Evolutionary conservation across 2,888 invertebrate species (phyloP).

Genomic region (Ectemnius lituratus): DNA sequence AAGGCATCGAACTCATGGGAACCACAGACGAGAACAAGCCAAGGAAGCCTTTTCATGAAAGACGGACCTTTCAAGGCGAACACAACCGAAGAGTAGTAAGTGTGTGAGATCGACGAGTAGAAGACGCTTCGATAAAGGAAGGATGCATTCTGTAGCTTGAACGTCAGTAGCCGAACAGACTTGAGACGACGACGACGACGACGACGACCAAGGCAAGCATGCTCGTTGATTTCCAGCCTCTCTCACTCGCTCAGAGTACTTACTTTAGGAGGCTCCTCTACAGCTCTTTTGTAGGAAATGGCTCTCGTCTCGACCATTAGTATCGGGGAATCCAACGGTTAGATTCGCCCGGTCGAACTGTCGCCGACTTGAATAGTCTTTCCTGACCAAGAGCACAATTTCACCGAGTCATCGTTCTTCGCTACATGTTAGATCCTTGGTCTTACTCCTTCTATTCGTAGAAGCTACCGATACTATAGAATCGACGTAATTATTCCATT

Average conservation of each 20-base stretch:
- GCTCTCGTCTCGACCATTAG: background rate
- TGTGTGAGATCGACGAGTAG: background rate
- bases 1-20: background rate
- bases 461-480: background rate
- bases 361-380: background rate
- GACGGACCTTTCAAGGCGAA: background rate
- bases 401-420: background rate
- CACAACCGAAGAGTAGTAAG: background rate
- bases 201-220: background rate
- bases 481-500: background rate
- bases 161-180: background rate
- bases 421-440: background rate
- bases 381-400: background rate
- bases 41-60: no score
- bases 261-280: no score
- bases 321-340: background rate
- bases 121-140: background rate
- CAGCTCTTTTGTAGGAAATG: no score
- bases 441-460: background rate
- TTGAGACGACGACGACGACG: background rate
- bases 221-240: background rate
- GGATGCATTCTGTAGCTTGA: conserved; percentile 1
- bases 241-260: no score
- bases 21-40: background rate
- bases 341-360: background rate